Percentiles rank a stretch among this genome's conserved stretches.
Conservation (phyloP, 2,113 vertebrate genomes). For the Psittacula cyanocephala region DNA sequence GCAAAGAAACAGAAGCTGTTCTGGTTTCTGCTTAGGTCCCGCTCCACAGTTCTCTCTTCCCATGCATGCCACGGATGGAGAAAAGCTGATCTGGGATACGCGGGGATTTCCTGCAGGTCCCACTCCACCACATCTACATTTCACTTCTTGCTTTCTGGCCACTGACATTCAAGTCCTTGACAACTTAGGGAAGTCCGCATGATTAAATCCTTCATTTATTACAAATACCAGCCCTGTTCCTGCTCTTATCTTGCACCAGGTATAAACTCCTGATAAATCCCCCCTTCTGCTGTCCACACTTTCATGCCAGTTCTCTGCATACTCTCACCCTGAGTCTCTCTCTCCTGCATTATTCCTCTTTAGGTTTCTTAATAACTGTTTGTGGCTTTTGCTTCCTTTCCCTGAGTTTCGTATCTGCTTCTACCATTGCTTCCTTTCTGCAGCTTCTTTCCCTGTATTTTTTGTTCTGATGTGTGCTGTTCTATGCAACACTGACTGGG, state of each 20-base stretch:
- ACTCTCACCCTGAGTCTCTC: background rate
- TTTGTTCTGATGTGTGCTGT: background rate
- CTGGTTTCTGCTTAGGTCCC: background rate
- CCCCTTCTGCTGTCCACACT: background rate
- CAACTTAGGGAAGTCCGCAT: background rate
- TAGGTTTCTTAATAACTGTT: background rate
- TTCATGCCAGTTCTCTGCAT: background rate
- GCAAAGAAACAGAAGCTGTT: background rate
- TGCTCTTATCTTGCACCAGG: background rate
- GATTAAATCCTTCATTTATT: background rate
- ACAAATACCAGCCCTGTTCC: background rate
- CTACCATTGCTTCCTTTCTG: background rate
- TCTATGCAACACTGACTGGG: fast-evolving
- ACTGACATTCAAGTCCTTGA: background rate
- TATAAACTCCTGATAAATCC: background rate
- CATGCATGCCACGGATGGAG: fast-evolving
- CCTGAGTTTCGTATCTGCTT: background rate
- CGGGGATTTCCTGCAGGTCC: background rate
- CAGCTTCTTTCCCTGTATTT: background rate
- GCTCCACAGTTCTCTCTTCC: background rate
- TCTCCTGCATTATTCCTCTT: background rate
- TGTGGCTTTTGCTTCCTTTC: background rate
- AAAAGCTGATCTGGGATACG: background rate
- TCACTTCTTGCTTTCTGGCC: background rate
- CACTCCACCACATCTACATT: background rate